Conservation (phyloP, 2,888 invertebrate genomes). For the Pachydiplax longipennis region DNA sequence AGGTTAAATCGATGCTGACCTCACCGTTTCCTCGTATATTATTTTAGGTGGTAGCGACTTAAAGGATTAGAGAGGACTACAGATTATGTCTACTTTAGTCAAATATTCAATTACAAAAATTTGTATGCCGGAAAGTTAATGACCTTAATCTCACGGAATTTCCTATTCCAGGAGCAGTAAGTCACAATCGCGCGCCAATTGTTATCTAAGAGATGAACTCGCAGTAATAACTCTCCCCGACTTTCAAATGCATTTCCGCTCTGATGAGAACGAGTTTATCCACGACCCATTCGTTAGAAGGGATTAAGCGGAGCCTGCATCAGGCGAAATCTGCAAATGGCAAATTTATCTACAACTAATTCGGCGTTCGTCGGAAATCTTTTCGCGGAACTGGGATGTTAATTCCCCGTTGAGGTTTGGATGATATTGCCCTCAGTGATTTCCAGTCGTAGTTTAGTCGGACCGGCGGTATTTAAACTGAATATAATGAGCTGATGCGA, state of each 20-base stretch:
- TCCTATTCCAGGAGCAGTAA: neutral
- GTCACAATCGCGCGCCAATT: neutral
- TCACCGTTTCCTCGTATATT: too few species aligned
- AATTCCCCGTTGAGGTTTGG: neutral
- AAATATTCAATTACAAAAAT: neutral
- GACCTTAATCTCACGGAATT: neutral
- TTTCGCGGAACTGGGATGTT: neutral
- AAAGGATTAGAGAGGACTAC: too few species aligned
- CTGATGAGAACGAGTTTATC: neutral
- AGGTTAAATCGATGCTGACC: too few species aligned
- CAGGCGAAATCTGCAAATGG: neutral
- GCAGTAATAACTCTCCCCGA: neutral
- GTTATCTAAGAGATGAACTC: neutral
- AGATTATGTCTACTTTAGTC: neutral
- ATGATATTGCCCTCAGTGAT: neutral
- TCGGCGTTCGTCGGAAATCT: neutral
- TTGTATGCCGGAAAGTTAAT: neutral
- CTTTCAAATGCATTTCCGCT: neutral
- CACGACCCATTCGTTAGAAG: neutral
- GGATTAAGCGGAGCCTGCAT: neutral
- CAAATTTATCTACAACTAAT: neutral
- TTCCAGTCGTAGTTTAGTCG: neutral
- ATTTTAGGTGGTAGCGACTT: too few species aligned
- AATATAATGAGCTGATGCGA: neutral
- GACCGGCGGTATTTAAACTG: neutral